Evolutionary conservation across 2,888 invertebrate genomes (phyloP), one percentile per base, ranked within the genome.

Genomic region (Sesia bembeciformis): DNA sequence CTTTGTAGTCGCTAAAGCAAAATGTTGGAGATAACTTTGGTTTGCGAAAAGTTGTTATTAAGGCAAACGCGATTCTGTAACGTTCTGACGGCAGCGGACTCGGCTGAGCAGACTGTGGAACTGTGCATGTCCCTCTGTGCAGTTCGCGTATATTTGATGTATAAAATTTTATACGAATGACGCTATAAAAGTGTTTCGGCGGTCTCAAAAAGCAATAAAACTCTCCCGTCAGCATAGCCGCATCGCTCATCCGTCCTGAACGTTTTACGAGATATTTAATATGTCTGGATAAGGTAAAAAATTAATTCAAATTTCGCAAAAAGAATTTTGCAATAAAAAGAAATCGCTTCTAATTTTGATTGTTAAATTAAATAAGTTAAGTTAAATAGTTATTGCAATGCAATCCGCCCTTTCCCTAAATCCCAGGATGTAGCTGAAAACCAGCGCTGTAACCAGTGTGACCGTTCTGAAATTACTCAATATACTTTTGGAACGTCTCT

Each of bases 161-260:
- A 61, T 63, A 63, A 61, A 62, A 62, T 50, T 50, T 50, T 7
- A 39, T 63, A 56, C 57, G 58, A 50, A 56, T 52, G 51, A 54
- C 53, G 62, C 64, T 59, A 62, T 62, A 63, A 60, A 61, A 60
- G 56, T 39, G 50, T 50, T 50, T 50, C 49, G 50, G 56, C 56
- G 52, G 60, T 58, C 50, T 38, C 39, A 38, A 50, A 39, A 50
- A 52, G 62, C 58, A 63, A 62, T 62, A 61, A 57, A 62, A 56
- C 54, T 56, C 60, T 57, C 58, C 50, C 58, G 56, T 52, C 51
- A 54, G 54, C 59, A 55, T 54, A 6, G 7, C 50, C 38, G 7
- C 50, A 52, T 58, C 54, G 54, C 52, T 55, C 57, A 57, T 52
- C 54, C 58, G 55, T 51, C 54, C 52, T 41, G 42, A 42, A 54